These are phyloP conservation scores for Phylloscopus trochiloides DNA, from an alignment of 2,113 vertebrate genomes.

Conservation along the genomic window DNA sequence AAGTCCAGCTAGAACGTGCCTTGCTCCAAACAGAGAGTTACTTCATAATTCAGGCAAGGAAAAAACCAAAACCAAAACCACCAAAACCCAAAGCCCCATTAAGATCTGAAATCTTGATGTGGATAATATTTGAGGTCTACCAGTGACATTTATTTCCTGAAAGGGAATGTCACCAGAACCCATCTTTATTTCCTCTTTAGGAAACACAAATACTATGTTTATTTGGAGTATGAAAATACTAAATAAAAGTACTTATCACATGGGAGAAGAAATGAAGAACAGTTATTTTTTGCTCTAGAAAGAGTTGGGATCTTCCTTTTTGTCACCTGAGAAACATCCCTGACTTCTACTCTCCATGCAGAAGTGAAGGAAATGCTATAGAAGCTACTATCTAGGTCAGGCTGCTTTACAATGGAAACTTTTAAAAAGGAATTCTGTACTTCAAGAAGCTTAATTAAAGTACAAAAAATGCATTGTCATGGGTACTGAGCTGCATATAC, in stretches of 20 bases:
- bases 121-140: not conserved
- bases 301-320: conserved; percentile 24
- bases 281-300: not conserved
- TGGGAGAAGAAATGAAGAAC: not conserved
- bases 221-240: not conserved
- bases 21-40: not conserved
- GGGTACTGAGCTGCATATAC: conserved; percentile 20
- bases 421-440: conserved; percentile 13
- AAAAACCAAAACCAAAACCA: not conserved
- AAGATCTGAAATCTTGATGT: not conserved
- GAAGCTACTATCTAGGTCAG: conserved; percentile 51
- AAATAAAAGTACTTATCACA: not conserved
- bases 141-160: not conserved
- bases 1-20: not conserved
- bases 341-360: conserved; percentile 21
- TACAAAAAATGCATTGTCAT: conserved; percentile 53
- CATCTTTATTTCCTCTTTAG: not conserved
- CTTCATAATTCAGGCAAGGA: not conserved
- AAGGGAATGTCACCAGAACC: not conserved
- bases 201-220: not conserved
- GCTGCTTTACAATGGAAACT: conserved; percentile 26
- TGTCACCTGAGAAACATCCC: conserved; percentile 36
- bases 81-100: not conserved
- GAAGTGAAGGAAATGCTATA: not conserved
- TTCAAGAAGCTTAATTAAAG: conserved; percentile 51